Evolutionary conservation across 35 echinoderm and acorn worm genomes (phyloP), one percentile per base, ranked within the genome.

Genomic region (Nesometra sesokonis): DNA sequence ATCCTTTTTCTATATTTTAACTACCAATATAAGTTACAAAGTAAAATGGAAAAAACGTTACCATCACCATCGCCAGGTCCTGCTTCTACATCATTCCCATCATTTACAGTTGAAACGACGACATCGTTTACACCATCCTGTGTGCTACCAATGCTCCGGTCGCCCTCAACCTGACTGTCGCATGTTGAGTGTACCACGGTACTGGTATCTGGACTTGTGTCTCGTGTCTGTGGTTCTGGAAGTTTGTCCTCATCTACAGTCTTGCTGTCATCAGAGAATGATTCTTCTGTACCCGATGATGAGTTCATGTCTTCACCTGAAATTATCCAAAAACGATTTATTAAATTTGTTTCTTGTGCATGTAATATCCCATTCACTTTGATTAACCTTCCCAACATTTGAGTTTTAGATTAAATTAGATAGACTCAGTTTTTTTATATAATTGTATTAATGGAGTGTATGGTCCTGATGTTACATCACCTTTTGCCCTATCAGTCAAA

Each of bases 241-340:
- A 13, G 52, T 2, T 17, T 67, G 2, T 67, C 52, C 23, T 67
- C 21, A 9, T 19, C 52, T 27, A 27, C 23, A 5, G 23, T 67
- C 21, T 27, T 67, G 21, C 23, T 27, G 23, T 67, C 52, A 67
- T 67, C 52, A 13, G 52, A 67, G 5, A 38, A 36, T 11, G 81
- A 83, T 29, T 83, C 81, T 36, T 83, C 81, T 11, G 81, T 83
- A 30, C 81, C 81, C 37, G 81, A 83, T 39, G 81, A 83, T 30
- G 81, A 83, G 34, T 30, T 23, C 81, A 83, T 37, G 37, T 39
- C 81, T 83, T 83, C 34, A 13, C 81, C 81, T 83, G 37, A 9
- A 83, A 35, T 30, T 5, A n/a, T 30, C 3, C 8, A 5, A 78
- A 78, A 30, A 43, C 15, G 15, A 7, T 7, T 43, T 43, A 15